phyloP scores from a whole-genome alignment of 2,113 vertebrate genomes.

The Protomyctophum bolini region DNA sequence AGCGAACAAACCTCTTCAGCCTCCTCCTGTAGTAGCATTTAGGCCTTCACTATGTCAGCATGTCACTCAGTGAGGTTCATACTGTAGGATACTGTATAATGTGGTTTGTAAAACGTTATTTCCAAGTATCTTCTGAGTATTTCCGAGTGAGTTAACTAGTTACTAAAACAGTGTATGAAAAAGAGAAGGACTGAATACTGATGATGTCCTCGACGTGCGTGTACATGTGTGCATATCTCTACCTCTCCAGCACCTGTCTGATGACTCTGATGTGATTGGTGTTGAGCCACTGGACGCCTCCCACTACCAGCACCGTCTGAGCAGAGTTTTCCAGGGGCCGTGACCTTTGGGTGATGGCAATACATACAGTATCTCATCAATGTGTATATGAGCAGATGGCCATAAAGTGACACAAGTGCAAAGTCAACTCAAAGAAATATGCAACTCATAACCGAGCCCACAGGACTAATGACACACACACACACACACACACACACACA shows the following conservation, averaged over 20 bases:
- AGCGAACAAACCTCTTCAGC: no score
- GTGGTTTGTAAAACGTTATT: no score
- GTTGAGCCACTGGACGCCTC: conserved; percentile 97
- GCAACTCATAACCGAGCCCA: neutral
- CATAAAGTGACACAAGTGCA: neutral
- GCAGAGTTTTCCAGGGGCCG: conserved; percentile 86
- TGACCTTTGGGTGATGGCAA: conserved; percentile 81
- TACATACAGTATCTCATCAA: neutral
- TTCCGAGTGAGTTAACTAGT: no score
- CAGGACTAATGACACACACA: conserved; percentile 4
- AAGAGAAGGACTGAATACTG: neutral
- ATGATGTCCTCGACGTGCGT: neutral
- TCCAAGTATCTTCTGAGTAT: no score
- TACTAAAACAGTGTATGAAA: no score
- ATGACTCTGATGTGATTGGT: conserved; percentile 88
- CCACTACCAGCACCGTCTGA: conserved; percentile 89
- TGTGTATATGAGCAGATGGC: neutral
- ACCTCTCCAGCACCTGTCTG: conserved; percentile 88
- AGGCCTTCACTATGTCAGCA: neutral
- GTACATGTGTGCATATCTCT: conserved; percentile 32
- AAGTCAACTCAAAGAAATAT: neutral
- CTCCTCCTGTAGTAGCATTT: no score
- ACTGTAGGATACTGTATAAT: no score
- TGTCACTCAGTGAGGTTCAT: no score
- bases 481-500: conserved; percentile 12